Conservation (phyloP, 2,888 invertebrate species). For the Diarsia dahlii region DNA sequence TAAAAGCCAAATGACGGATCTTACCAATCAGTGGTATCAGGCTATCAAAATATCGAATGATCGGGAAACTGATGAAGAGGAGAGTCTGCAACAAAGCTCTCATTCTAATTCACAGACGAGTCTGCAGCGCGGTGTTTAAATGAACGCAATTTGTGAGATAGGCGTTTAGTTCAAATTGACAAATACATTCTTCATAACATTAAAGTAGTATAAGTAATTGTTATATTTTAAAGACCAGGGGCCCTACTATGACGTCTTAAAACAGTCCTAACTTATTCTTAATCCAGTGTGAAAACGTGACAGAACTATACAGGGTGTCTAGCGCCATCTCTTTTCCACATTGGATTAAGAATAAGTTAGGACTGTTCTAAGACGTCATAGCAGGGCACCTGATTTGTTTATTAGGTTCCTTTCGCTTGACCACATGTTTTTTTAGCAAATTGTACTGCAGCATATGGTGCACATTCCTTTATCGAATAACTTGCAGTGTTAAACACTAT, state of each 20-base stretch:
- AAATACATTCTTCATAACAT: not conserved
- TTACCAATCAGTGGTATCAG: slow-evolving; percentile 99
- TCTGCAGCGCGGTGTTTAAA: slow-evolving; percentile 84
- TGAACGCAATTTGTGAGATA: not conserved
- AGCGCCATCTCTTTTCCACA: too few species aligned
- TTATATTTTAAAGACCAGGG: slow-evolving; percentile 7
- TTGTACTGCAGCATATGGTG: slow-evolving; percentile 9
- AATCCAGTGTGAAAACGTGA: too few species aligned
- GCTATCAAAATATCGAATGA: slow-evolving; percentile 97
- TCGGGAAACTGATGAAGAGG: slow-evolving; percentile 95
- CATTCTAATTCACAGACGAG: slow-evolving; percentile 84
- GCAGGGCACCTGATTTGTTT: slow-evolving; percentile 4
- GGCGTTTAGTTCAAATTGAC: slow-evolving; percentile 1
- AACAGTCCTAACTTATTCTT: too few species aligned
- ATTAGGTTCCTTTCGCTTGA: not conserved
- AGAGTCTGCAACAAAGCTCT: slow-evolving; percentile 82
- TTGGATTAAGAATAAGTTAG: too few species aligned
- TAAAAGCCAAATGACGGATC: slow-evolving; percentile 98
- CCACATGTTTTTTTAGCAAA: not conserved
- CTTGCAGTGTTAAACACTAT: slow-evolving; percentile 15
- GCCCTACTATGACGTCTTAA: too few species aligned
- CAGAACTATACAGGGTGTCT: too few species aligned
- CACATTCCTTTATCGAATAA: not conserved
- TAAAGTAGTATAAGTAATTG: slow-evolving; percentile 10
- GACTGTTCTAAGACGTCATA: too few species aligned